Percentiles rank a stretch among this genome's conserved stretches.
Evolutionary conservation across 2,113 vertebrate genomes (phyloP).

Genomic region (Shinisaurus crocodilurus): DNA sequence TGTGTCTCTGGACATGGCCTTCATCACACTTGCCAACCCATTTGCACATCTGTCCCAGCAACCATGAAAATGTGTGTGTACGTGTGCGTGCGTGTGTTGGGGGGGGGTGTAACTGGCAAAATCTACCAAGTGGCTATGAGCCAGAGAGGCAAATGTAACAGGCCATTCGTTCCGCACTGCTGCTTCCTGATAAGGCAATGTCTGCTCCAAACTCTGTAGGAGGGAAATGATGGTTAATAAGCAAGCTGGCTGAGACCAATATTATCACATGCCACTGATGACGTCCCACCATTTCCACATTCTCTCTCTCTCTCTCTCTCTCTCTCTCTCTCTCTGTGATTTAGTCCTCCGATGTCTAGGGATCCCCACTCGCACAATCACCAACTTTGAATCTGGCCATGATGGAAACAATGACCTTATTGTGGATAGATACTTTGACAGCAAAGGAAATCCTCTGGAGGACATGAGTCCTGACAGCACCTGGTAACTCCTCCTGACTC

Average conservation of each 20-base stretch:
- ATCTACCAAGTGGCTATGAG: too few species aligned
- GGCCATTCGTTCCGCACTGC: too few species aligned
- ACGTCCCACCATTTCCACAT: not conserved
- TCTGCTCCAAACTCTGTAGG: not conserved
- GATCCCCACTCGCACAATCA: slow-evolving; percentile 78
- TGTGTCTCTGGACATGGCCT: too few species aligned
- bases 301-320: slow-evolving; percentile 3
- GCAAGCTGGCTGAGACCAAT: too few species aligned
- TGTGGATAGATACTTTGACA: slow-evolving; percentile 77
- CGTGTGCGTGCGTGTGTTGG: too few species aligned
- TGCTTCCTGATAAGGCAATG: too few species aligned
- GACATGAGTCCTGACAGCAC: slow-evolving; percentile 71
- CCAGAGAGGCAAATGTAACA: too few species aligned
- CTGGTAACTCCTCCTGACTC: slow-evolving; percentile 76
- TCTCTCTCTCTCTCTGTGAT: slow-evolving; percentile 21
- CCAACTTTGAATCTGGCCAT: slow-evolving; percentile 83
- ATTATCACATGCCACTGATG: too few species aligned
- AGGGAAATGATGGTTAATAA: not conserved
- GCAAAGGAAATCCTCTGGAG: slow-evolving; percentile 66
- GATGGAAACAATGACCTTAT: slow-evolving; percentile 78
- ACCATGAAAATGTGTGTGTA: too few species aligned
- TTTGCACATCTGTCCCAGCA: too few species aligned
- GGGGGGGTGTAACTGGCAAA: too few species aligned
- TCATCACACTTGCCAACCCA: too few species aligned
- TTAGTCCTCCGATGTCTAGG: slow-evolving; percentile 78